Evolutionary conservation across 2,113 vertebrate species (phyloP), one percentile per base, ranked within the genome.

Genomic region (Eubucco bourcierii): DNA sequence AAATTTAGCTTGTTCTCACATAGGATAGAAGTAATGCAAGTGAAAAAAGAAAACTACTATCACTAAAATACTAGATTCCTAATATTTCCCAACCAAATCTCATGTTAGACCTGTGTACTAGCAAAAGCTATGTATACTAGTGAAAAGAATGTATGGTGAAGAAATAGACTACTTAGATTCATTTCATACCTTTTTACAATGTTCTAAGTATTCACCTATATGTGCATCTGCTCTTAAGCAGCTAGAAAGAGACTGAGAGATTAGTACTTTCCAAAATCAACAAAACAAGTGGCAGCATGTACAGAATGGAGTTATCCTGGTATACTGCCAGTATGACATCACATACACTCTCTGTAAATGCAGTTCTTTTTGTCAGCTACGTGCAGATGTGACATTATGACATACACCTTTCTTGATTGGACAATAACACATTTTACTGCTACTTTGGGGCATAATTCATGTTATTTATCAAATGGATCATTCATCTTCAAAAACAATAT

Each of bases 311-410:
- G 25, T 37, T 13, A 70, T 52, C 18, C 29, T 39, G 50, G 27
- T 55, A 60, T 50, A 59, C 4, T 33, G 44, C 12, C 31, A 70
- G 9, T 4, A 4, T 11, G 4, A 66, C 1, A 1, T 7, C 3
- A 5, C 33, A 9, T 34, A 60, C 29, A 39, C 19, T 76, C 20
- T 52, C 15, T 59, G 18, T 34, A 58, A 84, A 18, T 47, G 3
- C 7, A 33, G 18, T 29, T 60, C 4, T 55, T 90, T 64, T 59
- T 56, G 14, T 55, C 25, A 81, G 12, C 21, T 50, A 58, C 84
- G 5, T 8, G 71, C 21, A 60, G 29, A 31, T 56, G 25, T 5
- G 10, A n/a, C 14, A 78, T 78, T 78, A 4, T 52, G 10, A 44
- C 56, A 10, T 7, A 6, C 10, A 50, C 8, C 5, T 70, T 37